These are phyloP conservation scores for Thunnus thynnus DNA, from an alignment of 2,113 vertebrate genomes.

Conservation along the genomic window DNA sequence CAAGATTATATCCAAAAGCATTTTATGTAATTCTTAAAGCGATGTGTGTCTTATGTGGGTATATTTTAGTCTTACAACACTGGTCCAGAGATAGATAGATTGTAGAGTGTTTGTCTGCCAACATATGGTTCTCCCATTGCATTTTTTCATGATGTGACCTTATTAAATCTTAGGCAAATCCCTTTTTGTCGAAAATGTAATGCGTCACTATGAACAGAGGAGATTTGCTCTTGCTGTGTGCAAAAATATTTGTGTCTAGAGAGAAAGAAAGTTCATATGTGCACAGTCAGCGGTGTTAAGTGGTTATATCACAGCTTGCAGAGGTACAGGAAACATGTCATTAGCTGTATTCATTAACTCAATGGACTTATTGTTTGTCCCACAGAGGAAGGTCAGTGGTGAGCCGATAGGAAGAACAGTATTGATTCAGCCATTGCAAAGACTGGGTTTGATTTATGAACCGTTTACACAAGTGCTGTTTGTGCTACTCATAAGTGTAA, in stretches of 20 bases:
- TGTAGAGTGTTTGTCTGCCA: slow-evolving; percentile 31
- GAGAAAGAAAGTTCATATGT: slow-evolving; percentile 9
- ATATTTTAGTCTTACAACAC: slow-evolving; percentile 30
- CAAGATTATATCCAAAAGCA: slow-evolving; percentile 69
- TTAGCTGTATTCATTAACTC: slow-evolving; percentile 45
- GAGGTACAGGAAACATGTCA: slow-evolving; percentile 26
- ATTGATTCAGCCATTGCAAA: slow-evolving; percentile 51
- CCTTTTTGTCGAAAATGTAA: slow-evolving; percentile 47
- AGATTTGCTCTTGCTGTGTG: slow-evolving; percentile 43
- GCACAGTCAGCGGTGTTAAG: slow-evolving; percentile 2
- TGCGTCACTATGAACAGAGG: slow-evolving; percentile 34
- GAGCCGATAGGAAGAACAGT: slow-evolving; percentile 44
- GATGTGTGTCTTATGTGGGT: slow-evolving; percentile 40
- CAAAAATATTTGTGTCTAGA: slow-evolving; percentile 24
- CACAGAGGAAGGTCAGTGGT: slow-evolving; percentile 44
- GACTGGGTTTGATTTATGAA: slow-evolving; percentile 59
- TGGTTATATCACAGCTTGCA: slow-evolving; percentile 7
- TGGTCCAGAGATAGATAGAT: slow-evolving; percentile 29
- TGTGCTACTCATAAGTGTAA: slow-evolving; percentile 25
- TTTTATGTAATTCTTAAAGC: slow-evolving; percentile 68
- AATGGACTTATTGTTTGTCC: slow-evolving; percentile 40
- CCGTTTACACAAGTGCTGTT: slow-evolving; percentile 45
- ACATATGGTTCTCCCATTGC: slow-evolving; percentile 35
- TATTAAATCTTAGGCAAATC: slow-evolving; percentile 53
- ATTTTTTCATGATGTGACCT: slow-evolving; percentile 44